Percentiles rank a stretch among this genome's conserved stretches.
These are phyloP conservation scores for Keiferia lycopersicella DNA, from an alignment of 2,888 invertebrate genomes.

Conservation along the genomic window DNA sequence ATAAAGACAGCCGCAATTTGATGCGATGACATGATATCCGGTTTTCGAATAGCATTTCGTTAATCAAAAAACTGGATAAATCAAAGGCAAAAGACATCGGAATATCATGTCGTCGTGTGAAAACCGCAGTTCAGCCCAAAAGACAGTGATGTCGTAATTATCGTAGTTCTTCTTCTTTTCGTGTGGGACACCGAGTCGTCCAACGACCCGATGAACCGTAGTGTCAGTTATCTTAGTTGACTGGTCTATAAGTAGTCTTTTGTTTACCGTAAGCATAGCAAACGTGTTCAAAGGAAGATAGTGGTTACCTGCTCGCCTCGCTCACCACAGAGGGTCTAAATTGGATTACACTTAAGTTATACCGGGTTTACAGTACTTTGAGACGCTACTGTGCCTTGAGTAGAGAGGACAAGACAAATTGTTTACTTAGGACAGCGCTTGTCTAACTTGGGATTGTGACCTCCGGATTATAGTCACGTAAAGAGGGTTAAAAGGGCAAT, in stretches of 20 bases:
- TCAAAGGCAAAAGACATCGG: too few relatives aligned
- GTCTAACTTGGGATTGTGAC: not conserved
- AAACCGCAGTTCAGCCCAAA: too few relatives aligned
- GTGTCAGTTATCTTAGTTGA: not conserved
- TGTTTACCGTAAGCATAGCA: conserved; percentile 1
- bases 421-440: not conserved
- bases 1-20: too few relatives aligned
- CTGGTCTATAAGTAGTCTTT: conserved; percentile 2
- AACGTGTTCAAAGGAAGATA: conserved; percentile 8
- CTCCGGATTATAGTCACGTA: too few relatives aligned
- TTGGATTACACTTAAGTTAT: conserved; percentile 6
- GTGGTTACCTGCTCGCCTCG: not conserved
- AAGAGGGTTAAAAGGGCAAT: not conserved
- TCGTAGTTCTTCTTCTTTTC: too few relatives aligned
- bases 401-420: not conserved
- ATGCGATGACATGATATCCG: too few relatives aligned
- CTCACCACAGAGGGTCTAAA: not conserved
- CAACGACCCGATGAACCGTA: too few relatives aligned
- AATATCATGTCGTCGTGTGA: too few relatives aligned
- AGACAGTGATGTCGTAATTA: too few relatives aligned
- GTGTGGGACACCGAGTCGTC: too few relatives aligned
- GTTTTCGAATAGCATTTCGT: too few relatives aligned
- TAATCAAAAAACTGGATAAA: too few relatives aligned
- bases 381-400: conserved; percentile 4
- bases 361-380: not conserved